Conservation (phyloP, 2,113 vertebrate species). For the Lathamus discolor region DNA sequence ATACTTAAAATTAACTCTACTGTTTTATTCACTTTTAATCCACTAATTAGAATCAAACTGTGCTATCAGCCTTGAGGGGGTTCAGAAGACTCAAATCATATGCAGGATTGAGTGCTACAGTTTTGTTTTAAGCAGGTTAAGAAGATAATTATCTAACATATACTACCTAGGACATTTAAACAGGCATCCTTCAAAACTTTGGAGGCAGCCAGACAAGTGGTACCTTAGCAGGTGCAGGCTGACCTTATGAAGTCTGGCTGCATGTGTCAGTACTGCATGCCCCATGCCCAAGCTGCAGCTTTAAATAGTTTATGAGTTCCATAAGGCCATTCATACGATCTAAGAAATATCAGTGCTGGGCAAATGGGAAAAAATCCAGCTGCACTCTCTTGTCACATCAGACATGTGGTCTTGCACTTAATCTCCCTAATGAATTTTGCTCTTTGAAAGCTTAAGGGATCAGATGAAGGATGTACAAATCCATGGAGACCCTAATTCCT, state of each 20-base stretch:
- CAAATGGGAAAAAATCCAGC: neutral
- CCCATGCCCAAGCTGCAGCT: neutral
- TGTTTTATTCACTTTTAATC: neutral
- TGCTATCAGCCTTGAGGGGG: neutral
- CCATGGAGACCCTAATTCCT: neutral
- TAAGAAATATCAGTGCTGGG: neutral
- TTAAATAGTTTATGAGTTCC: neutral
- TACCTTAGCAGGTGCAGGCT: neutral
- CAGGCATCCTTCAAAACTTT: neutral
- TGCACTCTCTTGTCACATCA: neutral
- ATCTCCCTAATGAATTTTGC: slow-evolving; percentile 39
- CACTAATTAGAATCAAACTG: neutral
- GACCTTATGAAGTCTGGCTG: neutral
- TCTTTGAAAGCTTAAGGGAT: slow-evolving; percentile 21
- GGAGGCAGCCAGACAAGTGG: neutral
- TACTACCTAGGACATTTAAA: neutral
- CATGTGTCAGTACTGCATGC: neutral
- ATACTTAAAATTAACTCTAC: neutral
- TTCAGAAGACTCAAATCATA: neutral
- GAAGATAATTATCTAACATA: neutral
- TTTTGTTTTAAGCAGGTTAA: neutral
- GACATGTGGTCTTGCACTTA: neutral
- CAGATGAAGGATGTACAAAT: slow-evolving; percentile 23
- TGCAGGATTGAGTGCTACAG: neutral
- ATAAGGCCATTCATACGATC: neutral